Conservation (phyloP, 2,113 vertebrate species). For the Macquaria ambigua region DNA sequence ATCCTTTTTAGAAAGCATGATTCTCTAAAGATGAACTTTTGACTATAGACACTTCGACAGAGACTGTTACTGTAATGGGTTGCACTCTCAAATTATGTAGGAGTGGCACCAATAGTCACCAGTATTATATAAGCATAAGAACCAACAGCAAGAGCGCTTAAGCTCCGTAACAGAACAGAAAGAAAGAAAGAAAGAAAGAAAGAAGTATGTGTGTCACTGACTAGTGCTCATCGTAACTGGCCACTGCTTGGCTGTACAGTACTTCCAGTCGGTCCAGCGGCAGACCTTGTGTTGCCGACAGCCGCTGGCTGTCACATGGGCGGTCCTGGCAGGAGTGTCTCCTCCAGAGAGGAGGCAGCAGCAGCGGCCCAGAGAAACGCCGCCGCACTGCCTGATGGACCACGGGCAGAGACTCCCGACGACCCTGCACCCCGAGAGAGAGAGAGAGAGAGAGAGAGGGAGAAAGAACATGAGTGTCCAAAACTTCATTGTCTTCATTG, state of each 20-base stretch:
- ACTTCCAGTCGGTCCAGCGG: conserved; percentile 77
- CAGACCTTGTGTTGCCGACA: conserved; percentile 11
- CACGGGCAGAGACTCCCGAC: conserved; percentile 62
- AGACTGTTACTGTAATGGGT: background rate
- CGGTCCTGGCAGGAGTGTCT: conserved; percentile 80
- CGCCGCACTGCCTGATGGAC: conserved; percentile 78
- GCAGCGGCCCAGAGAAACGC: conserved; percentile 86
- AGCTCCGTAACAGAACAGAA: background rate
- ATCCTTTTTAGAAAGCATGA: background rate
- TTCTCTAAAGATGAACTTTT: background rate
- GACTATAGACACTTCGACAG: background rate
- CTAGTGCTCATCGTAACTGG: conserved; percentile 78
- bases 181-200: background rate
- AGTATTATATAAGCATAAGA: background rate
- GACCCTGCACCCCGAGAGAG: conserved; percentile 51
- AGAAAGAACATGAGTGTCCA: background rate
- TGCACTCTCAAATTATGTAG: background rate
- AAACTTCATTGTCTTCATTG: background rate
- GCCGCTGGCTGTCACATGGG: conserved; percentile 35
- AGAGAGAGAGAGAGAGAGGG: background rate
- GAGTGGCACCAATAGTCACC: background rate
- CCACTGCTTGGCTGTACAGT: conserved; percentile 80
- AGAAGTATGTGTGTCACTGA: conserved; percentile 55
- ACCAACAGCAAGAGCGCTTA: background rate
- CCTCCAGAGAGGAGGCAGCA: conserved; percentile 84